Percentiles rank a stretch among this genome's conserved stretches.
phyloP scores from a whole-genome alignment of 30 jellyfish, hydroid and myxozoan genomes.

The Aurelia aurita complex sp. Pacific region DNA sequence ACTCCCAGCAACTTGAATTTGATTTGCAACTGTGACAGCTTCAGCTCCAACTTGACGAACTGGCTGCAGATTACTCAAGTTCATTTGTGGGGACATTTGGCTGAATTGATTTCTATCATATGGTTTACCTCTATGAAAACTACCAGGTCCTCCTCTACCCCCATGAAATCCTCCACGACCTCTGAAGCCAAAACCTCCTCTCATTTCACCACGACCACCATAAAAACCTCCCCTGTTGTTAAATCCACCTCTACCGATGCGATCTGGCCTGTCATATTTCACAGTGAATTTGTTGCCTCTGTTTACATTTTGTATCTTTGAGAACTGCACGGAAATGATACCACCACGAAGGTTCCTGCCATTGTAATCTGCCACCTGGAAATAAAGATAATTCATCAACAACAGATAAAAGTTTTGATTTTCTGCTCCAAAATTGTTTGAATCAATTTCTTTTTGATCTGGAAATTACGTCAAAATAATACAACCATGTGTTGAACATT shows the following conservation, averaged over 20 bases:
- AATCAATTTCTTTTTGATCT: no score
- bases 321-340: slow-evolving; percentile 56
- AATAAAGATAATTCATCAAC: neutral
- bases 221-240: slow-evolving; percentile 36
- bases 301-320: slow-evolving; percentile 59
- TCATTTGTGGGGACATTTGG: slow-evolving; percentile 1
- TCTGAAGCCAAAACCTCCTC: slow-evolving; percentile 21
- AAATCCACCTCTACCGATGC: slow-evolving; percentile 39
- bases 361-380: slow-evolving; percentile 57
- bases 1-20: slow-evolving; percentile 4
- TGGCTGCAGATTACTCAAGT: slow-evolving; percentile 32
- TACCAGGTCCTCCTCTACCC: slow-evolving; percentile 53
- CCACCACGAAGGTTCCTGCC: slow-evolving; percentile 52
- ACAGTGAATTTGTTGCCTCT: slow-evolving; percentile 47
- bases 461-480: no score
- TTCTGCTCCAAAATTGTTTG: no score
- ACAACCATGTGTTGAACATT: no score
- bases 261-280: slow-evolving; percentile 35
- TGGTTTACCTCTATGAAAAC: slow-evolving; percentile 54
- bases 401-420: no score
- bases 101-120: slow-evolving; percentile 45
- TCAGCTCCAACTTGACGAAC: slow-evolving; percentile 32
- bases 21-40: neutral
- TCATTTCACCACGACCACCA: slow-evolving; percentile 9
- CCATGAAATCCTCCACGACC: slow-evolving; percentile 61